phyloP scores from a whole-genome alignment of 92 coral and sea anemone species.

The Bergia puertoricense region DNA sequence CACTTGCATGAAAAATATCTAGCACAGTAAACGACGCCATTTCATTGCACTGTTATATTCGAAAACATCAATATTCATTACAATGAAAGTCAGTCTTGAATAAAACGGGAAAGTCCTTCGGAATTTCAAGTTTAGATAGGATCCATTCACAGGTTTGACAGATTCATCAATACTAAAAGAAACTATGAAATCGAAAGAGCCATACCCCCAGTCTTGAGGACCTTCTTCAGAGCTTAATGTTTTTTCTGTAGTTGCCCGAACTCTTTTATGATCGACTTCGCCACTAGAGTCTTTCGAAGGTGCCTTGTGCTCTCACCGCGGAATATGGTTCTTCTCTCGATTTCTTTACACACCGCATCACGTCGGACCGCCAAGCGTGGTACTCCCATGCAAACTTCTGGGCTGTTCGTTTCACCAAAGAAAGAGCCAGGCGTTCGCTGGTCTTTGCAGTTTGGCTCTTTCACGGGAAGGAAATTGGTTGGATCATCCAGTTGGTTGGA shows the following conservation, averaged over 20 bases:
- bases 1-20: no score
- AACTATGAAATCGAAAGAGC: not conserved
- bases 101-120: no score
- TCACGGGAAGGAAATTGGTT: not conserved
- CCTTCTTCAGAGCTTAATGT: no score
- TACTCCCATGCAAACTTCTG: no score
- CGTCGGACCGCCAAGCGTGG: not conserved
- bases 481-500: not conserved
- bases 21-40: no score
- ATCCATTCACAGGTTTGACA: not conserved
- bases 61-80: no score
- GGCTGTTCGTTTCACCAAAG: not conserved
- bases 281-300: not conserved
- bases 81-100: no score
- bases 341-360: conserved; percentile 4
- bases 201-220: no score
- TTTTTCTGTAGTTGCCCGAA: not conserved
- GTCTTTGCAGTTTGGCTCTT: not conserved
- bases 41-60: no score
- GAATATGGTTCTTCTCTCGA: not conserved
- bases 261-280: not conserved
- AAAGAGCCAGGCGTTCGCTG: not conserved
- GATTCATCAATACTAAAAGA: not conserved
- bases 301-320: conserved; percentile 1
- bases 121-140: not conserved